Conservation (phyloP, 2,797 vertebrate species). For the Smutsia gigantea region DNA sequence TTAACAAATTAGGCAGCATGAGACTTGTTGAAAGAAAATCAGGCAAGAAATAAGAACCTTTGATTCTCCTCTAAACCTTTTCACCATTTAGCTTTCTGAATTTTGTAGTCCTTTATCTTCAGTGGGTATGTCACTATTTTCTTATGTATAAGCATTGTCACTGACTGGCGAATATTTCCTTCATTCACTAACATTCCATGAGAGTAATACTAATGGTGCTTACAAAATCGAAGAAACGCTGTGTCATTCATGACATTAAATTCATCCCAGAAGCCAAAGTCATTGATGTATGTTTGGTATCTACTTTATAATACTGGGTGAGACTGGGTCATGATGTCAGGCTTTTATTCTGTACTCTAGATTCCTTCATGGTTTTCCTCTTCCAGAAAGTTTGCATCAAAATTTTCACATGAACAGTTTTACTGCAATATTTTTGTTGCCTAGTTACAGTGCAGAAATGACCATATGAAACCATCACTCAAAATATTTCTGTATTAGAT, state of each 20-base stretch:
- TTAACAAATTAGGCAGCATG: slow-evolving; percentile 47
- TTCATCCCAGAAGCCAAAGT: neutral
- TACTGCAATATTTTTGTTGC: slow-evolving; percentile 5
- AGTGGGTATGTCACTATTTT: neutral
- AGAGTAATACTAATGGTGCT: neutral
- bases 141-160: neutral
- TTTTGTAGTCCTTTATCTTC: slow-evolving; percentile 19
- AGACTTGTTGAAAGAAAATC: slow-evolving; percentile 31
- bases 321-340: neutral
- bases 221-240: neutral
- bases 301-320: neutral
- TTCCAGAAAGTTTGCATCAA: neutral
- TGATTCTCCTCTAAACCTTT: slow-evolving; percentile 2
- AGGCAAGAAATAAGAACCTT: neutral
- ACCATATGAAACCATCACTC: neutral
- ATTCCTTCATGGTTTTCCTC: neutral
- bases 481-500: slow-evolving; percentile 41
- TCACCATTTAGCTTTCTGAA: neutral
- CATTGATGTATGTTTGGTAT: neutral
- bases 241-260: neutral
- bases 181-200: neutral
- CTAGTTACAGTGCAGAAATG: neutral
- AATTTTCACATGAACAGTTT: neutral
- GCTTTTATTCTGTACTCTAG: slow-evolving; percentile 1
- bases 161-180: neutral